Conservation (phyloP, 2,797 vertebrate genomes). For the Sarcophilus harrisii region DNA sequence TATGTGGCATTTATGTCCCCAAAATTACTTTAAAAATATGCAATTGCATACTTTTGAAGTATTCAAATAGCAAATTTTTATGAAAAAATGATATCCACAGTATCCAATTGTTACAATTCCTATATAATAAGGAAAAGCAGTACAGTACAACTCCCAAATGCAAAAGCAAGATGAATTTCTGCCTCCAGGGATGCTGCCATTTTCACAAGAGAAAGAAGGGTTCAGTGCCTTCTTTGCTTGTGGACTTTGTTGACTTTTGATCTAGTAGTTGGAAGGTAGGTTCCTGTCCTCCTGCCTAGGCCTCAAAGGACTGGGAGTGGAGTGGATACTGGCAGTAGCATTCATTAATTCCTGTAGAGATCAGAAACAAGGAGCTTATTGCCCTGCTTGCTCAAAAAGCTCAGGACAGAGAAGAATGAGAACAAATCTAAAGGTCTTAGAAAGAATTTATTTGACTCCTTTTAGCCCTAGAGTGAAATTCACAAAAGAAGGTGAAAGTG, state of each 20-base stretch:
- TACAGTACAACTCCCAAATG: conserved; percentile 10
- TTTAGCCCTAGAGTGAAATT: not conserved
- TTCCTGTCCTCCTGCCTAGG: not conserved
- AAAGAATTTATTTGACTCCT: not conserved
- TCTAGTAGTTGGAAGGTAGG: not conserved
- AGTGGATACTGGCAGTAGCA: conserved; percentile 14
- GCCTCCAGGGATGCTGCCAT: not conserved
- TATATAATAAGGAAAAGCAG: not conserved
- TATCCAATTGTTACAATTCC: not conserved
- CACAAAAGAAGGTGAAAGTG: conserved; percentile 12
- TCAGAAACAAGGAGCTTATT: not conserved
- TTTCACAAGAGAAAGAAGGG: conserved; percentile 12
- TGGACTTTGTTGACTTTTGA: not conserved
- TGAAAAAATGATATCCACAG: not conserved
- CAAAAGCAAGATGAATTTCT: not conserved
- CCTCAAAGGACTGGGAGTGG: not conserved
- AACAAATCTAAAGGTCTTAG: not conserved
- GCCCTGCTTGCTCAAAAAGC: conserved; percentile 16
- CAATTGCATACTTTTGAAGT: not conserved
- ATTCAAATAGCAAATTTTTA: not conserved
- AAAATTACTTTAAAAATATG: not conserved
- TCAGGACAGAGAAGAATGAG: not conserved
- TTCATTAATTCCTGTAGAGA: not conserved
- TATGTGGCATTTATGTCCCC: not conserved
- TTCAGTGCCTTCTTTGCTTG: not conserved